A percentile compares a stretch with the other conserved stretches of the same genome.
These are phyloP conservation scores for Lasioglossum marginatum DNA, from an alignment of 2,888 invertebrate species.

Conservation along the genomic window DNA sequence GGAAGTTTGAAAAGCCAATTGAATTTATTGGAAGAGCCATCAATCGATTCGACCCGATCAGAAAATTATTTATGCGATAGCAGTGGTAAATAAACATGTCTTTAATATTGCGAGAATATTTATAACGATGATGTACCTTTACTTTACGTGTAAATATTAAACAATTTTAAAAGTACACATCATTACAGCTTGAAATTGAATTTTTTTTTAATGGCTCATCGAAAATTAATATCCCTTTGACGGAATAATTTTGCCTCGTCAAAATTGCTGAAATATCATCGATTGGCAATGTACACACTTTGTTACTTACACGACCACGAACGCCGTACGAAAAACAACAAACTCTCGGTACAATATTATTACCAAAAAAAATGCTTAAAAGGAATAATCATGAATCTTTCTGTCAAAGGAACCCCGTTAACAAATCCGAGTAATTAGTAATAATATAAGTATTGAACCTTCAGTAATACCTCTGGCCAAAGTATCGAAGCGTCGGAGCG, in stretches of 20 bases:
- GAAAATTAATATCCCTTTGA: background rate
- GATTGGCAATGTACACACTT: background rate
- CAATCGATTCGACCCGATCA: background rate
- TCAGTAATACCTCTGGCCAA: conserved; percentile 57
- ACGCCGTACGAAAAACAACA: background rate
- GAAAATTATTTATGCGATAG: background rate
- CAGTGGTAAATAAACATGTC: background rate
- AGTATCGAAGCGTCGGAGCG: conserved; percentile 60
- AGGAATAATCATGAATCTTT: no score
- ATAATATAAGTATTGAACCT: conserved; percentile 64
- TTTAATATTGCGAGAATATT: background rate
- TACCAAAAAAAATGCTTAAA: background rate
- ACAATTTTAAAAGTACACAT: background rate
- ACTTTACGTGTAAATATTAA: background rate
- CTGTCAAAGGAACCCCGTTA: conserved; percentile 56
- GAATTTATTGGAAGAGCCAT: background rate
- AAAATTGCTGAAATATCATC: background rate
- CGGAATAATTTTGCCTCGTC: background rate
- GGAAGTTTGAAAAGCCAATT: background rate
- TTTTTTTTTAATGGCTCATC: background rate
- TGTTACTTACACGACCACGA: background rate
- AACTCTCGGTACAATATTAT: background rate
- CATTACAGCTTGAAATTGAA: background rate
- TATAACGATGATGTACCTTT: background rate
- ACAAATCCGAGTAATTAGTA: conserved; percentile 61